phyloP scores from a whole-genome alignment of 2,797 vertebrate species.

The Cossypha heuglini region DNA sequence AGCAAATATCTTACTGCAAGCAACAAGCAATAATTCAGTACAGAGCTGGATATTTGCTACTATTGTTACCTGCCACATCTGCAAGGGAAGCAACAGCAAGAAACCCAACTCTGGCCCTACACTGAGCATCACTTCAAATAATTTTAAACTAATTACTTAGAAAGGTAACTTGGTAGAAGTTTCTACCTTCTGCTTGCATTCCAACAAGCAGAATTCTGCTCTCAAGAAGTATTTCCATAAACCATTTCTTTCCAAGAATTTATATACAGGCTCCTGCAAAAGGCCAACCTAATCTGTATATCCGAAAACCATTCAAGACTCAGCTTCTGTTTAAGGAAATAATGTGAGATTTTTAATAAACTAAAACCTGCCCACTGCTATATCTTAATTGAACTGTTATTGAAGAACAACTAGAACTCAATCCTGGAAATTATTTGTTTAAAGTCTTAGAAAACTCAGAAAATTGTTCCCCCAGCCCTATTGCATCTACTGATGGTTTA shows the following conservation, averaged over 20 bases:
- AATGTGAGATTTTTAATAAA: neutral
- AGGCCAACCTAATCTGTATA: neutral
- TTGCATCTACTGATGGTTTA: neutral
- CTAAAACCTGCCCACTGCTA: neutral
- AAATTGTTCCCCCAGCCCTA: neutral
- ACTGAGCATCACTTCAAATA: neutral
- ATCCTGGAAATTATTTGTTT: neutral
- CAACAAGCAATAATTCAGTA: neutral
- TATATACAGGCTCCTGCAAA: neutral
- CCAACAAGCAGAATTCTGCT: neutral
- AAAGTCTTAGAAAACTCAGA: neutral
- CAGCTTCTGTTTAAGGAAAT: neutral
- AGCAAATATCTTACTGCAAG: neutral
- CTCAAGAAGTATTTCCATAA: neutral
- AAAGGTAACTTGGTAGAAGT: neutral
- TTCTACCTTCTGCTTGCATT: neutral
- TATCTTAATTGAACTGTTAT: neutral
- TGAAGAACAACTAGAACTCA: neutral
- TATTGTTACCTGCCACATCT: neutral
- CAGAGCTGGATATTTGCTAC: neutral
- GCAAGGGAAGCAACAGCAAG: neutral
- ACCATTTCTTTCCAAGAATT: neutral
- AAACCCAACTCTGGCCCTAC: neutral
- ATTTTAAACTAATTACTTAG: neutral
- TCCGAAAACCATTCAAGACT: neutral